Evolutionary conservation across 2,888 invertebrate species (phyloP), one percentile per base, ranked within the genome.

Genomic region (Drosophila mettleri): DNA sequence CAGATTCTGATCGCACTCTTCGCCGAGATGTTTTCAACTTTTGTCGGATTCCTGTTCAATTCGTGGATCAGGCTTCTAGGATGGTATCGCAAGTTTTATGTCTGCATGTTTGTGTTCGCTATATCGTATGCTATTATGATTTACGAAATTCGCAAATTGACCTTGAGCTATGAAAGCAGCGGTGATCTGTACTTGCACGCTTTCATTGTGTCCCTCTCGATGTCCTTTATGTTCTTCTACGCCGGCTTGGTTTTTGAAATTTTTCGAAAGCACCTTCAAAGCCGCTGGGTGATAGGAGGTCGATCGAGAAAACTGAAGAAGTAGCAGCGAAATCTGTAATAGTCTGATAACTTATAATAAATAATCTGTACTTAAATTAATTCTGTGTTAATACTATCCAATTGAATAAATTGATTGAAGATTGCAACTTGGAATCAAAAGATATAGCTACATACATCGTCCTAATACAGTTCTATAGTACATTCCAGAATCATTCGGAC

Each of bases 191-290:
- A 52, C 10, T 14, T 52, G n/a, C 18, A 38, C 18, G 52, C 36
- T 18, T 14, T 52, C 14, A 20, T 36, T 2, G 36, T 38, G 5
- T 12, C 52, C 1, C 38, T 52, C 18, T 14, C 38, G 1, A 18
- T 52, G 27, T 18, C 52, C 18, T 38, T 52, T 18, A 16, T 52
- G 52, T 27, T 36, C 36, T 52, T 36, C 38, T 52, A 38, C 18
- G 36, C 36, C 16, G 27, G 45, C 1, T 29, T 45, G 45, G 45
- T 45, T 16, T 29, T 27, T 16, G 27, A 45, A 45, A 45, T 45
- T 1, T 45, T 45, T 45, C 27, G 45, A 10, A 45, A 45, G n/a
- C 45, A 45, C 12, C 16, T 45, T 12, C 27, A 27, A 45, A 16
- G 16, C 16, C 45, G 12, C 7, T 14, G 16, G 7, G 27, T 12